Base-by-base conservation (phyloP, 2,888 invertebrate species). In the Cantharis rustica region DNA sequence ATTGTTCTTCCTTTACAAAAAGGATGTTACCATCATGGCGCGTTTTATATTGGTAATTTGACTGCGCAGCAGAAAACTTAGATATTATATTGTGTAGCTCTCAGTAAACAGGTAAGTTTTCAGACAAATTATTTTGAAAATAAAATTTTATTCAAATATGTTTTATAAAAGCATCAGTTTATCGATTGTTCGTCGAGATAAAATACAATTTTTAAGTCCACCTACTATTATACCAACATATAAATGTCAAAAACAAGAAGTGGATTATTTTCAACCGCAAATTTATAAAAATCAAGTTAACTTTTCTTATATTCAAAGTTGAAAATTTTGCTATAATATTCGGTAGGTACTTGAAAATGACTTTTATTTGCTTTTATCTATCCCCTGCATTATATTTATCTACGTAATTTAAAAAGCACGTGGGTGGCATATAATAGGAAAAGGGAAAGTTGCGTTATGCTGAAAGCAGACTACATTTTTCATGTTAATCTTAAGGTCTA, bases 401-500 rank as follows among this genome's bases (percentile, higher is more conserved):
- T 47, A 47, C 47, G 47, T 47, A 47, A 47, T 47, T 47, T 47
- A 47, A 47, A 47, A 47, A 47, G 47, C 47, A 47, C 47, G 47
- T 47, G 47, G 47, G 47, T 47, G 47, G 47, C n/a, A 47, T 47
- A 47, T 47, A 47, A 66, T 17, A 66, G 23, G 64, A 20, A 66
- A 13, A 20, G 20, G 64, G 17, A 23, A 66, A 13, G 20, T 5
- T 9, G 20, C 63, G 17, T 63, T 64, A 23, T 17, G n/a, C 11
- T 66, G 64, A 66, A 66, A 66, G 64, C 64, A 20, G n/a, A 20
- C 64, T 16, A 66, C 20, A 66, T 66, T n/a, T 66, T 66, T 66
- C n/a, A n/a, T 66, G 9, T n/a, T 11, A 66, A 20, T 9, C 4
- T n/a, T 13, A 20, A 20, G 13, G 23, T 66, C 13, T 20, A 66